phyloP scores from a whole-genome alignment of 2,888 invertebrate species.

The Leucophenga montana region DNA sequence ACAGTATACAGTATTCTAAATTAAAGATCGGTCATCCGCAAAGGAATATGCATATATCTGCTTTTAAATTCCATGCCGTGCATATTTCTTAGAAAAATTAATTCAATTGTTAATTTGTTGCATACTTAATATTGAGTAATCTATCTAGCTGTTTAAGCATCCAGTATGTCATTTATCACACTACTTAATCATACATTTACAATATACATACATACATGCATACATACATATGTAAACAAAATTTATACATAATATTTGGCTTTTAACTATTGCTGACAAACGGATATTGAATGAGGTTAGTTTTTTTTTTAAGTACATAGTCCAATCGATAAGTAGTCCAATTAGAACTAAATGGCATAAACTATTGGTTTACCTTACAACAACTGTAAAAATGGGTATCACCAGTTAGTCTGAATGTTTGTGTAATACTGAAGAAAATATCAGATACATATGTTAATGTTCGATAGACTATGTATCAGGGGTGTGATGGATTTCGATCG shows the following conservation, averaged over 20 bases:
- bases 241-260: slow-evolving; percentile 37
- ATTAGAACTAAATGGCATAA: too few relatives aligned
- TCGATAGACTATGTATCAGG: too few relatives aligned
- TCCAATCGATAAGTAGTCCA: too few relatives aligned
- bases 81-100: slow-evolving; percentile 35
- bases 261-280: slow-evolving; percentile 18
- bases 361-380: too few relatives aligned
- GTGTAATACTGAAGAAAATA: too few relatives aligned
- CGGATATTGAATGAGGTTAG: slow-evolving; percentile 26
- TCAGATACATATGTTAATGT: too few relatives aligned
- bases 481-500: too few relatives aligned
- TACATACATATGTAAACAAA: slow-evolving; percentile 21
- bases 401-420: too few relatives aligned
- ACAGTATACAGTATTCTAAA: slow-evolving; percentile 36
- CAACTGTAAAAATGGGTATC: too few relatives aligned
- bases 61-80: slow-evolving; percentile 17
- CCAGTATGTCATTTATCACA: slow-evolving; percentile 2
- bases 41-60: slow-evolving; percentile 33
- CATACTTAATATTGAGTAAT: slow-evolving; percentile 42
- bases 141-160: not conserved
- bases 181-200: not conserved
- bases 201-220: slow-evolving; percentile 22
- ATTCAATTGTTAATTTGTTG: slow-evolving; percentile 54
- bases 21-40: slow-evolving; percentile 32
- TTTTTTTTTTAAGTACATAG: not conserved